Conservation (phyloP, 2,888 invertebrate species). For the Ichneumoninae sp. region DNA sequence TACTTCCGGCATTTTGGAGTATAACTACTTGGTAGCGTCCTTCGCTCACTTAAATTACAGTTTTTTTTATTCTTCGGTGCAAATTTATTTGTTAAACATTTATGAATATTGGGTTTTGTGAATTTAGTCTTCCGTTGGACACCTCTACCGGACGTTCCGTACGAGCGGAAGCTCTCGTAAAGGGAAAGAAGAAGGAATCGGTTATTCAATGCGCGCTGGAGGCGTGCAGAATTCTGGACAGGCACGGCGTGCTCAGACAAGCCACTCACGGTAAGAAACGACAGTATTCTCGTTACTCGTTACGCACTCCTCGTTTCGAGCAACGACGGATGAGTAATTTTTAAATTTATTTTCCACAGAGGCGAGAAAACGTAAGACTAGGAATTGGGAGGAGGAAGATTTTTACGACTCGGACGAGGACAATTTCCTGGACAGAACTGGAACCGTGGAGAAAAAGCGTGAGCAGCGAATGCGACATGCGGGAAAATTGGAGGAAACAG, state of each 20-base stretch:
- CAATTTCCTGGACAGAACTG: conserved; percentile 97
- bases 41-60: too few relatives aligned
- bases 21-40: too few relatives aligned
- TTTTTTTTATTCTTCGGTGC: neutral
- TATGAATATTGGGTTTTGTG: conserved; percentile 52
- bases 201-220: conserved; percentile 97
- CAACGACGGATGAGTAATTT: conserved; percentile 60
- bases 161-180: conserved; percentile 93
- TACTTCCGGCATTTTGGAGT: too few relatives aligned
- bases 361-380: conserved; percentile 91
- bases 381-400: conserved; percentile 94
- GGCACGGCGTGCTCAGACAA: conserved; percentile 93
- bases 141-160: conserved; percentile 91
- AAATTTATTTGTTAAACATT: conserved; percentile 22
- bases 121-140: conserved; percentile 92
- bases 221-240: conserved; percentile 96
- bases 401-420: conserved; percentile 98
- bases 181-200: conserved; percentile 97
- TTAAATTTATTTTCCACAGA: conserved; percentile 85
- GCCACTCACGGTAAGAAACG: conserved; percentile 91
- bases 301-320: conserved; percentile 41
- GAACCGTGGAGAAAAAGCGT: conserved; percentile 94
- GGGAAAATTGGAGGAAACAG: conserved; percentile 86
- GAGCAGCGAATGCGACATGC: conserved; percentile 90
- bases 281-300: conserved; percentile 22